These are phyloP conservation scores for Mormoops blainvillei DNA, from an alignment of 2,113 vertebrate genomes.

Conservation along the genomic window DNA sequence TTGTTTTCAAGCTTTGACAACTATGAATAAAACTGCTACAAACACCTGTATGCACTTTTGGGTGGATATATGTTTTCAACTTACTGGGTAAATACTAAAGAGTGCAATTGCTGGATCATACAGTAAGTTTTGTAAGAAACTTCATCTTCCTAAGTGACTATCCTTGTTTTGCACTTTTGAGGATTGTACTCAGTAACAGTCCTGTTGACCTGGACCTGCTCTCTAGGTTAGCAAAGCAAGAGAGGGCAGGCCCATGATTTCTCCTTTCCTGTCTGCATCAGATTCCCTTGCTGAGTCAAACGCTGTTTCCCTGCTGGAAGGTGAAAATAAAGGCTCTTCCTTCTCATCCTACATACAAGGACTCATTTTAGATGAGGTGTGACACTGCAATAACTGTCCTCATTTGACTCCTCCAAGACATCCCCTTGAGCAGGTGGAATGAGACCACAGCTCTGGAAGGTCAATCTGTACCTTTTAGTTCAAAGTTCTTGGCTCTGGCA, in stretches of 20 bases:
- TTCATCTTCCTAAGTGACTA: neutral
- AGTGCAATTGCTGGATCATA: neutral
- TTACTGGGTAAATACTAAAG: neutral
- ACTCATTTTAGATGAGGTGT: neutral
- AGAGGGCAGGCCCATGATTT: neutral
- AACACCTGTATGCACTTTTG: neutral
- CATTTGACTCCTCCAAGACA: neutral
- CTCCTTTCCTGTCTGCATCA: neutral
- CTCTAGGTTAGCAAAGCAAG: neutral
- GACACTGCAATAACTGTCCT: neutral
- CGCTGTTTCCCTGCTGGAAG: neutral
- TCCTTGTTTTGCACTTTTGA: neutral
- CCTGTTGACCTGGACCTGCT: neutral
- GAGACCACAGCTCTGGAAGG: neutral
- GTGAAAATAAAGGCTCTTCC: neutral
- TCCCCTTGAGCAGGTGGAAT: no score
- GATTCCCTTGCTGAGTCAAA: neutral
- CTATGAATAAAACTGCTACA: neutral
- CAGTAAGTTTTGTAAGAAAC: neutral
- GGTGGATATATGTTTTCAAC: neutral
- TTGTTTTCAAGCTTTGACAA: neutral
- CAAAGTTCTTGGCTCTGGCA: neutral
- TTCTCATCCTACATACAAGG: neutral
- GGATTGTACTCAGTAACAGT: neutral
- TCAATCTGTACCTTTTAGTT: neutral